These are phyloP conservation scores for Corydoras sp. DNA, from an alignment of 2,113 vertebrate species.

Conservation along the genomic window DNA sequence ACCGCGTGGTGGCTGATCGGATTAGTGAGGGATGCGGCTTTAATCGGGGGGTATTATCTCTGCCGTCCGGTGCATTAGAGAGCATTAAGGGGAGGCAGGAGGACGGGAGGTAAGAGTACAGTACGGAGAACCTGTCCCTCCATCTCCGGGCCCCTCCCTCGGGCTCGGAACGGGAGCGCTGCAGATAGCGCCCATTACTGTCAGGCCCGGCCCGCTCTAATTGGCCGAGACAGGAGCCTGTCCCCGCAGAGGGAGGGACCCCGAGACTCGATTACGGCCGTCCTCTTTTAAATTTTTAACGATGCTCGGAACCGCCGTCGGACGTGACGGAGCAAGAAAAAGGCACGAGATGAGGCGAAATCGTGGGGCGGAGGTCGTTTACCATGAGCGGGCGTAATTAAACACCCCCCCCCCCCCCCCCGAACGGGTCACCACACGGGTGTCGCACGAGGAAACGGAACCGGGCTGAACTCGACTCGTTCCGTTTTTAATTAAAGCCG, in stretches of 20 bases:
- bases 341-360: not conserved
- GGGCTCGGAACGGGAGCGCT: conserved; percentile 40
- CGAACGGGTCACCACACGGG: not conserved
- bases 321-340: conserved; percentile 5
- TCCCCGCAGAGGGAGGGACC: conserved; percentile 55
- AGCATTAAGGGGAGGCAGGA: conserved; percentile 39
- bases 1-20: conserved; percentile 41
- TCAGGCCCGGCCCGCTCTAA: conserved; percentile 65
- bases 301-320: too few species aligned
- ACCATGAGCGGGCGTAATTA: too few species aligned
- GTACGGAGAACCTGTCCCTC: conserved; percentile 30
- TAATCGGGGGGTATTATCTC: conserved; percentile 47
- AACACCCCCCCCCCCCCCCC: not conserved
- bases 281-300: conserved; percentile 13
- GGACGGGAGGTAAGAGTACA: too few species aligned
- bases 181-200: conserved; percentile 70
- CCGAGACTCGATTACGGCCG: conserved; percentile 62
- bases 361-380: too few species aligned
- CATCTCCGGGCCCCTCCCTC: conserved; percentile 11
- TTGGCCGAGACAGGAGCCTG: conserved; percentile 62
- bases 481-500: conserved; percentile 27
- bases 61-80: conserved; percentile 44
- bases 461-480: not conserved
- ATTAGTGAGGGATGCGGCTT: conserved; percentile 40
- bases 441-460: not conserved